These are phyloP conservation scores for Holothuria scabra DNA, from an alignment of 53 echinoderm and acorn worm species.

Conservation along the genomic window DNA sequence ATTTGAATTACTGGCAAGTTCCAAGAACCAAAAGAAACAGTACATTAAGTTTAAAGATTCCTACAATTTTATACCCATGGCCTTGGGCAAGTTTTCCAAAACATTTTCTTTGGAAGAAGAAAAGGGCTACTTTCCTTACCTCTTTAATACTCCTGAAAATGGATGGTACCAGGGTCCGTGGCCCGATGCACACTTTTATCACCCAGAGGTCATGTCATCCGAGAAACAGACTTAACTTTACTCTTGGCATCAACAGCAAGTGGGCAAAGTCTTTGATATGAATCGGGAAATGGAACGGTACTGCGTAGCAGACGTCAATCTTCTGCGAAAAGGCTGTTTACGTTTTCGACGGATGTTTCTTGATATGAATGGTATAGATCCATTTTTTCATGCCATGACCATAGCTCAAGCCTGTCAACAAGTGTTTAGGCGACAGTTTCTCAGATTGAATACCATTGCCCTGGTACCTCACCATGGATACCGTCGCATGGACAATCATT, in stretches of 20 bases:
- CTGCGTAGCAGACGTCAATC: conserved; percentile 1
- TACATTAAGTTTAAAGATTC: conserved; percentile 41
- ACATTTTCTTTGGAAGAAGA: conserved; percentile 25
- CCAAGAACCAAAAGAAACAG: not conserved
- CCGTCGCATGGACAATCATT: conserved; percentile 18
- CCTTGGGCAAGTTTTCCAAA: conserved; percentile 1
- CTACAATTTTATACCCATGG: conserved; percentile 34
- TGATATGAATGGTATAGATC: not conserved
- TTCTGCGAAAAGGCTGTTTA: not conserved
- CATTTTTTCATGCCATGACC: not conserved
- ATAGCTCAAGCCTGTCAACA: too few relatives aligned
- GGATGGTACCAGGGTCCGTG: not conserved
- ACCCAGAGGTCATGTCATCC: conserved; percentile 6
- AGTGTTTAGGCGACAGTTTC: conserved; percentile 60
- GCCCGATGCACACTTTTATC: conserved; percentile 15
- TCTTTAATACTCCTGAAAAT: conserved; percentile 35
- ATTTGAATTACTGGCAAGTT: not conserved
- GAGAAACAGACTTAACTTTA: not conserved
- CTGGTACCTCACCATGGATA: not conserved
- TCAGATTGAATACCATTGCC: too few relatives aligned
- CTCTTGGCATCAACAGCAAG: conserved; percentile 1
- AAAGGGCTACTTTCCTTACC: conserved; percentile 41
- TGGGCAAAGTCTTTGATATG: not conserved
- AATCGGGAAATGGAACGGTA: not conserved
- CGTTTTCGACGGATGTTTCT: not conserved